These are phyloP conservation scores for Pimephales promelas DNA, from an alignment of 2,113 vertebrate species.

Conservation along the genomic window DNA sequence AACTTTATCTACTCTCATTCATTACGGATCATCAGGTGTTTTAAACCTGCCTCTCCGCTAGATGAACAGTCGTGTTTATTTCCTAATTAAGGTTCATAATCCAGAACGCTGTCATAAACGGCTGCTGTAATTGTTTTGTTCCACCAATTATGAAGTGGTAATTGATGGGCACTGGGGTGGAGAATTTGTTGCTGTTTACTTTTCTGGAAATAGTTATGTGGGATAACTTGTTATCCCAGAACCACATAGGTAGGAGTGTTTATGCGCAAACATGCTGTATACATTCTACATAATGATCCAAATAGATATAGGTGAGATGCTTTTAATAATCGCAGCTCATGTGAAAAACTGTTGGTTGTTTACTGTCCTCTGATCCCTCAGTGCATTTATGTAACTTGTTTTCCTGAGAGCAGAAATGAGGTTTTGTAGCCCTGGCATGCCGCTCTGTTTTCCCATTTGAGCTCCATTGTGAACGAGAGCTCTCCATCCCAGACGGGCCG, in stretches of 20 bases:
- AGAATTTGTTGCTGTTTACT: slow-evolving; percentile 57
- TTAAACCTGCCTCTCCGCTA: slow-evolving; percentile 34
- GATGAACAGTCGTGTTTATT: slow-evolving; percentile 61
- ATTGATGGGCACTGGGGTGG: slow-evolving; percentile 53
- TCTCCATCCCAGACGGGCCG: slow-evolving; percentile 16
- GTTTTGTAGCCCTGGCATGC: slow-evolving; percentile 49
- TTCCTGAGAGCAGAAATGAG: slow-evolving; percentile 52
- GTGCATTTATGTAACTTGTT: slow-evolving; percentile 60
- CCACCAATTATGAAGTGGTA: slow-evolving; percentile 54
- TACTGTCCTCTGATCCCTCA: slow-evolving; percentile 49
- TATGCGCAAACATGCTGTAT: not conserved
- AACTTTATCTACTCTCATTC: slow-evolving; percentile 39
- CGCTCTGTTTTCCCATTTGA: slow-evolving; percentile 46
- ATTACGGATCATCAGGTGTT: slow-evolving; percentile 45
- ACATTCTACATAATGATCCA: not conserved
- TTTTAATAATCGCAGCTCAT: slow-evolving; percentile 9
- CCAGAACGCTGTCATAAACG: slow-evolving; percentile 61
- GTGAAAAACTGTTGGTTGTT: slow-evolving; percentile 55
- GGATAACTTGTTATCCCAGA: slow-evolving; percentile 29
- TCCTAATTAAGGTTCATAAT: slow-evolving; percentile 68
- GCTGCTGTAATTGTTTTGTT: slow-evolving; percentile 63
- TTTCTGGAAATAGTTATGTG: slow-evolving; percentile 9
- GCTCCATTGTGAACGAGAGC: slow-evolving; percentile 49
- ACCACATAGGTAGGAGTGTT: not conserved
- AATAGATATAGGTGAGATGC: not conserved